These are phyloP conservation scores for Geopemphigus sp. DNA, from an alignment of 1,140 invertebrate genomes.

Conservation along the genomic window DNA sequence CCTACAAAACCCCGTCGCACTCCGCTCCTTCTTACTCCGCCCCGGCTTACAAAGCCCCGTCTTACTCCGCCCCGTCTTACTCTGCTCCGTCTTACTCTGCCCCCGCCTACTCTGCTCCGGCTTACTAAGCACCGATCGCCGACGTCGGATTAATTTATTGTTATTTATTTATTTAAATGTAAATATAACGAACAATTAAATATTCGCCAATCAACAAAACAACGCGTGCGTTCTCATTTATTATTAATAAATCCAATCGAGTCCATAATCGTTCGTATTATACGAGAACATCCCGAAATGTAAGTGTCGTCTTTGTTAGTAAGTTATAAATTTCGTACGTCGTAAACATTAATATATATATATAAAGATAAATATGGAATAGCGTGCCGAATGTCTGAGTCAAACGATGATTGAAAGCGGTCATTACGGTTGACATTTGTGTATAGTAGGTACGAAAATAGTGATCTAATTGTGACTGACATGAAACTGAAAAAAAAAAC, in stretches of 20 bases:
- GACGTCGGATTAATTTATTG: constrained; percentile 44
- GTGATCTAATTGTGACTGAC: neutral
- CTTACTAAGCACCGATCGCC: constrained; percentile 26
- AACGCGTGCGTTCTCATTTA: neutral
- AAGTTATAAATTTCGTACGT: too few relatives aligned
- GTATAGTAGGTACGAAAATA: neutral
- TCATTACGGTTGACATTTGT: neutral
- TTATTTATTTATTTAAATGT: constrained; percentile 48
- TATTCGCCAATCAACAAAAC: constrained; percentile 18
- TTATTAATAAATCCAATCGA: neutral
- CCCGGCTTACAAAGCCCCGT: constrained; percentile 50
- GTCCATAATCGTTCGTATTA: too few relatives aligned
- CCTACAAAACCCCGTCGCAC: constrained; percentile 50
- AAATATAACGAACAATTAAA: constrained; percentile 44
- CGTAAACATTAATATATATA: too few relatives aligned
- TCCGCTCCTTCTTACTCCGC: constrained; percentile 47
- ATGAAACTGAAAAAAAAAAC: neutral
- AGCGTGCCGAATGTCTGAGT: neutral
- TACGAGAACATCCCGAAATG: too few relatives aligned
- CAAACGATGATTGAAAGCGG: neutral
- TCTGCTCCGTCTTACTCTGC: constrained; percentile 53
- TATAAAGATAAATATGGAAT: neutral
- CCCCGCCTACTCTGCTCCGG: constrained; percentile 52
- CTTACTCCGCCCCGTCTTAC: constrained; percentile 50
- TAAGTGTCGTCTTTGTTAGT: too few relatives aligned